phyloP scores from a whole-genome alignment of 2,113 vertebrate species.

The Azemiops feae region DNA sequence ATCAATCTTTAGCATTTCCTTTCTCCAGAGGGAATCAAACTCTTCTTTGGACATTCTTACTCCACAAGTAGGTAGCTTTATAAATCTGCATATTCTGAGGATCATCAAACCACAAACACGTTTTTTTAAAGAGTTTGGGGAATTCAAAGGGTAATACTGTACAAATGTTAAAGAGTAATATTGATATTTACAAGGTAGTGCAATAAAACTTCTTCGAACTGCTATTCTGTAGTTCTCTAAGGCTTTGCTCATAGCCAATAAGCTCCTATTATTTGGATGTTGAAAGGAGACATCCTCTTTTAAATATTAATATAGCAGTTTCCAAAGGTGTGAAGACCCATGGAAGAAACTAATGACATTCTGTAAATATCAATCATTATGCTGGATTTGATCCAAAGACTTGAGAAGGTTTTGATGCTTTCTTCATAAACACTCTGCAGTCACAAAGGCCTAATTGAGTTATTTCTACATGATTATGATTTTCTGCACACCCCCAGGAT shows the following conservation, averaged over 20 bases:
- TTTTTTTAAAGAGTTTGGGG: background rate
- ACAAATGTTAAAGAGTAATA: background rate
- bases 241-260: background rate
- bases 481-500: background rate
- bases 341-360: conserved; percentile 7
- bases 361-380: conserved; percentile 14
- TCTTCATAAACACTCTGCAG: background rate
- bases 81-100: background rate
- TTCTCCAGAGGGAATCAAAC: background rate
- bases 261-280: background rate
- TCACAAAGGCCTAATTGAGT: background rate
- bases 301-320: conserved; percentile 17
- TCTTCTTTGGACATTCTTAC: background rate
- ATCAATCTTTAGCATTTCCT: background rate
- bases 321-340: background rate
- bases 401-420: background rate
- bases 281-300: background rate
- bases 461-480: background rate
- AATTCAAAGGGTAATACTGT: background rate
- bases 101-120: background rate
- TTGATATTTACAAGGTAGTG: background rate
- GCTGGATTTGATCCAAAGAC: conserved; percentile 4
- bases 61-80: background rate
- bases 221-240: background rate
- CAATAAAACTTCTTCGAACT: background rate